Base-by-base conservation (phyloP, 2,113 vertebrate genomes). In the Numida meleagris region DNA sequence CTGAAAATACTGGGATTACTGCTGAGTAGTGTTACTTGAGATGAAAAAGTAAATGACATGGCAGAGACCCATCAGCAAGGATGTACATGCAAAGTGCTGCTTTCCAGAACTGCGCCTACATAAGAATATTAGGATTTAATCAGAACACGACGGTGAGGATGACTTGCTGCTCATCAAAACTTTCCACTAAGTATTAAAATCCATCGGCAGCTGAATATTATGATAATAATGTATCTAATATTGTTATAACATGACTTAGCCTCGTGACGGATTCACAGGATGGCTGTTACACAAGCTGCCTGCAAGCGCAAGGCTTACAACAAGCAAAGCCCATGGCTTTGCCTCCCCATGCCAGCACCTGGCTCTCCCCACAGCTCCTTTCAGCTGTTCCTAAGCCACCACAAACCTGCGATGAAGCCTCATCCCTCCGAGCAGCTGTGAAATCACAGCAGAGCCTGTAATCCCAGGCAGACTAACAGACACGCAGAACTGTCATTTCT, bases 231-330 rank as follows among this genome's bases (percentile, higher is more conserved):
- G 68, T 25, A 34, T 14, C 34, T 62, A 43, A 31, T n/a, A 45
- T 46, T n/a, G 29, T 38, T 29, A 16, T 7, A 50, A 19, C 15
- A 23, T 9, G 10, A 43, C 79, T 63, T 63, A 58, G 61, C 23
- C 74, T 36, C 19, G 61, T 40, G 33, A 31, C 0, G 0, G 72
- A 46, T 36, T 40, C 45, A 10, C 7, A 31, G 40, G 31, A 8
- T 3, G 46, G 72, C 73, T 50, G 48, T 12, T 1, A 1, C 21
- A 7, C 23, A 20, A 61, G n/a, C 16, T 25, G 68, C 57, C 62
- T 38, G 55, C 0, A 2, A 58, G 24, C 0, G 11, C 0, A 2
- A 21, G 21, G 12, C n/a, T 48, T 34, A 15, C 1, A 9, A 16
- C 13, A 27, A 7, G 45, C 33, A 2, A 11, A 21, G 25, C 15